phyloP scores from a whole-genome alignment of 2,113 vertebrate species.

The Taxidea taxus region DNA sequence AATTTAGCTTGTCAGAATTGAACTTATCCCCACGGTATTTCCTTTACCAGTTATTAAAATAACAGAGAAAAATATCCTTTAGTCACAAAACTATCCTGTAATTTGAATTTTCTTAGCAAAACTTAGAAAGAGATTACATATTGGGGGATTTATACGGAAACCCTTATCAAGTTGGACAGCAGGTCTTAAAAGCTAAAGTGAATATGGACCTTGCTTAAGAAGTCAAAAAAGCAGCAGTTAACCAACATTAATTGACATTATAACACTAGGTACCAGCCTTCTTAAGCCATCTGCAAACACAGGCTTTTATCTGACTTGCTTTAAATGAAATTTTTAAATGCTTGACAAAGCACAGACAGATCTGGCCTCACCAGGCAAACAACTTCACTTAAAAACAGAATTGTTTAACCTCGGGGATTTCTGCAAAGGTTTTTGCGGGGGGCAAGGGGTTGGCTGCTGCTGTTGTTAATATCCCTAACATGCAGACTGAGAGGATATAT shows the following conservation, averaged over 20 bases:
- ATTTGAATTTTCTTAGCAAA: slow-evolving; percentile 27
- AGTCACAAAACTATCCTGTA: background rate
- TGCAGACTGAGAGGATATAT: background rate
- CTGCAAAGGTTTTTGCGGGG: background rate
- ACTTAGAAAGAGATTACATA: background rate
- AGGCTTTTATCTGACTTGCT: background rate
- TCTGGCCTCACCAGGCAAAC: background rate
- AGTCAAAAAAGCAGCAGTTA: background rate
- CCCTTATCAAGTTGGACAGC: background rate
- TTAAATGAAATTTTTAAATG: slow-evolving; percentile 53
- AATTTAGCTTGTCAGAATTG: slow-evolving; percentile 12
- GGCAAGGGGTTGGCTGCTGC: background rate
- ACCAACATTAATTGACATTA: background rate
- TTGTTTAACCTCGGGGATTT: slow-evolving; percentile 27
- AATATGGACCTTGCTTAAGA: slow-evolving; percentile 1
- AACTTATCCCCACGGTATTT: background rate
- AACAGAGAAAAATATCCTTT: background rate
- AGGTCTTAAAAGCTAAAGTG: slow-evolving; percentile 31
- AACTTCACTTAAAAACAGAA: slow-evolving; percentile 47
- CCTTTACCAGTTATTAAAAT: background rate
- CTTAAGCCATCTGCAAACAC: slow-evolving; percentile 6
- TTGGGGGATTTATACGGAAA: background rate
- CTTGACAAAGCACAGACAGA: slow-evolving; percentile 39
- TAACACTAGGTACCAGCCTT: background rate
- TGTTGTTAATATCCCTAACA: background rate